A percentile compares a stretch with the other conserved stretches of the same genome.
phyloP scores from a whole-genome alignment of 2,888 invertebrate genomes.

The Lycophotia porphyrea region DNA sequence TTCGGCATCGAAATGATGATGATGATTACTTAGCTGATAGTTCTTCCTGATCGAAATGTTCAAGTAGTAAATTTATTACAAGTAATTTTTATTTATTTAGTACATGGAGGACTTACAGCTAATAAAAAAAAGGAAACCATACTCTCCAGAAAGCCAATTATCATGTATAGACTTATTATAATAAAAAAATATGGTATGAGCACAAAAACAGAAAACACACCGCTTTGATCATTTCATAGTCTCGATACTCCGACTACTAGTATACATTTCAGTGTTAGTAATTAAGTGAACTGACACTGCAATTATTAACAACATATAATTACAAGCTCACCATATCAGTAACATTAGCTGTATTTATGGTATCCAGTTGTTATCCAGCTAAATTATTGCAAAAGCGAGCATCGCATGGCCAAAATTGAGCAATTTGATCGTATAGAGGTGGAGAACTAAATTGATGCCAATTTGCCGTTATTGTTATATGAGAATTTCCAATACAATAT shows the following conservation, averaged over 20 bases:
- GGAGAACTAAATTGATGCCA: conserved; percentile 44
- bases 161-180: no score
- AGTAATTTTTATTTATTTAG: no score
- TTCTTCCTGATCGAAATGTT: neutral
- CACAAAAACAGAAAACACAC: no score
- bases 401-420: conserved; percentile 43
- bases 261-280: neutral
- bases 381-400: conserved; percentile 25
- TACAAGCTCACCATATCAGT: conserved; percentile 8
- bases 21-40: neutral
- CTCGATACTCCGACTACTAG: neutral
- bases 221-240: neutral
- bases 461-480: conserved; percentile 37
- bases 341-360: conserved; percentile 43
- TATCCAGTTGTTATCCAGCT: conserved; percentile 28
- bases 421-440: conserved; percentile 41
- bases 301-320: conserved; percentile 24
- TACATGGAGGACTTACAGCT: no score
- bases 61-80: neutral
- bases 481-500: conserved; percentile 30
- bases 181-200: no score
- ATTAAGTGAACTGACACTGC: conserved; percentile 4
- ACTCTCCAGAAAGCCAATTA: no score
- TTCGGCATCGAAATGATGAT: no score
- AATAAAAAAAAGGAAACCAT: no score